Base-by-base conservation (phyloP, 1,140 invertebrate genomes). In the Contarinia nasturtii region DNA sequence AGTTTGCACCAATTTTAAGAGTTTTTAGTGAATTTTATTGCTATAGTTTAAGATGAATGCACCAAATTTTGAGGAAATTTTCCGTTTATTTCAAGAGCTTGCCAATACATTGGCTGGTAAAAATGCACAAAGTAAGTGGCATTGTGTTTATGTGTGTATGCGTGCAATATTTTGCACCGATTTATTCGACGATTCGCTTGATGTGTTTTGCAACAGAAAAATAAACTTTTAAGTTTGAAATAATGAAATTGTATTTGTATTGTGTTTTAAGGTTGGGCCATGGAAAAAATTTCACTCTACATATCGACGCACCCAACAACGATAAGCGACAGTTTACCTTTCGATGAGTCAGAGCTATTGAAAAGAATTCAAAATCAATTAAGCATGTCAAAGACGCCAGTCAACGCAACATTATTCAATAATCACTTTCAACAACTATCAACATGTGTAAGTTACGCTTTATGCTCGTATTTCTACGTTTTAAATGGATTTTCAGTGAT, bases 201-300 rank as follows among this genome's bases (percentile, higher is more conserved):
- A n/a, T n/a, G n/a, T n/a, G n/a, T n/a, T n/a, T n/a, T n/a, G n/a
- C n/a, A n/a, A n/a, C n/a, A n/a, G n/a, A n/a, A n/a, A n/a, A n/a
- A n/a, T n/a, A n/a, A n/a, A n/a, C n/a, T n/a, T n/a, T 46, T 42
- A 12, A 40, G 10, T 40, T 46, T 17, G n/a, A 36, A 1, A 27
- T 27, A 5, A 27, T 27, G 3, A 10, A 27, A 20, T 3, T 38
- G 46, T 4, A 37, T 44, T 17, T 47, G 18, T 47, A 12, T 37
- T 2, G 10, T 48, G 19, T 52, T n/a, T 44, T 5, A 27, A 54
- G 53, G 44, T 34, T 48, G 53, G 37, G 38, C 49, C 34, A 43
- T 59, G 34, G 44, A 48, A 5, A 52, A 54, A 44, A 52, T 54
- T 2, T 48, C 53, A n/a, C 45, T 55, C n/a, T 57, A 54, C 45